Base-by-base conservation (phyloP, 2,888 invertebrate genomes). In the Drosophila prolongata region DNA sequence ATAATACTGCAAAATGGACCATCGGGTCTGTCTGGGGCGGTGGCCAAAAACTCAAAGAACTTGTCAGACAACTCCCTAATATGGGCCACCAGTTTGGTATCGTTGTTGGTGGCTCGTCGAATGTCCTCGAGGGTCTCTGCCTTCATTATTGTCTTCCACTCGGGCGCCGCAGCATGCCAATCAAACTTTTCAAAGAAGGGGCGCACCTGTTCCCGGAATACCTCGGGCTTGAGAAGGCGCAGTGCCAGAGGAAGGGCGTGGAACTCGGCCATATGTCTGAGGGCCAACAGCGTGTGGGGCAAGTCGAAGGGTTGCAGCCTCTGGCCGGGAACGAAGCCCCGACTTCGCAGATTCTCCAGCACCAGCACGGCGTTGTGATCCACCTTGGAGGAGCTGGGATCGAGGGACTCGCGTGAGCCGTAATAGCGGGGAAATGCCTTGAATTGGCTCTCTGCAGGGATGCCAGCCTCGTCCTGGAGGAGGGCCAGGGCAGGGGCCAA, bases 91-190 rank as follows among this genome's bases (percentile, higher is more conserved):
- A 76, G 14, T 1, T 9, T 30, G 6, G 52, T 46, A 24, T 85
- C 56, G 6, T 81, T 77, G 38, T 64, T 47, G 11, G 86, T 85
- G 19, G 64, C 80, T 50, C 40, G 44, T 9, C 52, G 58, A 6
- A 87, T 55, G 42, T 81, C 87, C 38, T 38, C 46, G 14, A 87
- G 59, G 5, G 80, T 81, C 52, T 81, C 79, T 6, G 46, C 35
- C 30, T 79, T 81, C 86, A 87, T 81, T 0, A 61, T 55, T 6
- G 65, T 66, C 43, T 85, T 81, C 34, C 68, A 70, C 11, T 81
- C 80, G 3, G 86, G 86, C 0, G 87, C 87, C 6, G 58, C 74
- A 8, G 68, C 82, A 76, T 81, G 80, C 80, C 87, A 81, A 43
- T 81, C 87, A 11, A 81, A 81, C 37, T 81, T 81, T 0, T 50